phyloP scores from a whole-genome alignment of 2,888 invertebrate species.

The Apoda limacodes region DNA sequence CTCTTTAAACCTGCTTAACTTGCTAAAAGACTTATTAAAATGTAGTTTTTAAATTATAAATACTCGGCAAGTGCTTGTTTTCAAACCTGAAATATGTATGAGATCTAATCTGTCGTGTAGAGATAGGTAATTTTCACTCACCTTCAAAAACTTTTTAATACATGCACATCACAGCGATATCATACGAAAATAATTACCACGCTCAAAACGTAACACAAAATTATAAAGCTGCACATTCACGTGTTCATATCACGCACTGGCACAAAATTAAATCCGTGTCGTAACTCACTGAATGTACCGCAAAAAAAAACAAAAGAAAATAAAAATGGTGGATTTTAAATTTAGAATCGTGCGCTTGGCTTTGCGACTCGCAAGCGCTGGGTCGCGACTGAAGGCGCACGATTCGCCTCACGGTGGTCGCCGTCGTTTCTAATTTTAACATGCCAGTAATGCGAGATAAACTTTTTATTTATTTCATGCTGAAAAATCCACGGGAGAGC shows the following conservation, averaged over 20 bases:
- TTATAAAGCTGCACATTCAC: slow-evolving; percentile 30
- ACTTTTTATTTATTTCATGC: slow-evolving; percentile 45
- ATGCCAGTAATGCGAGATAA: slow-evolving; percentile 66
- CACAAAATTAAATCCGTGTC: slow-evolving; percentile 37
- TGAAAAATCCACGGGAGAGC: slow-evolving; percentile 28
- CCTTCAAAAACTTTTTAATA: slow-evolving; percentile 35
- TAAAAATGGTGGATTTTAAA: slow-evolving; percentile 27
- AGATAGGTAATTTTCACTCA: slow-evolving; percentile 29
- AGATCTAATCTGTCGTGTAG: too few species aligned
- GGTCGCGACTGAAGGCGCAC: slow-evolving; percentile 24
- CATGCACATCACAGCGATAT: slow-evolving; percentile 36
- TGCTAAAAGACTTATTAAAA: too few species aligned
- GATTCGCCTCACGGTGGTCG: slow-evolving; percentile 28
- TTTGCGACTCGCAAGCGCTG: slow-evolving; percentile 30
- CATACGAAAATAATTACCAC: slow-evolving; percentile 25
- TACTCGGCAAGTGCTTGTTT: too few species aligned
- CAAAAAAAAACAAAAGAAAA: slow-evolving; percentile 34
- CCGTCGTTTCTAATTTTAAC: slow-evolving; percentile 61
- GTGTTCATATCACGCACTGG: slow-evolving; percentile 30
- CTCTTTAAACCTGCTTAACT: too few species aligned
- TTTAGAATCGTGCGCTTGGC: slow-evolving; percentile 24
- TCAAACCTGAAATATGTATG: too few species aligned
- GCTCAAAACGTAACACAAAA: slow-evolving; percentile 26
- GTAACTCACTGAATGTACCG: slow-evolving; percentile 34
- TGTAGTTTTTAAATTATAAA: too few species aligned